A percentile compares a stretch with the other conserved stretches of the same genome.
Conservation (phyloP, 2,888 invertebrate species). For the Apotomis capreana region DNA sequence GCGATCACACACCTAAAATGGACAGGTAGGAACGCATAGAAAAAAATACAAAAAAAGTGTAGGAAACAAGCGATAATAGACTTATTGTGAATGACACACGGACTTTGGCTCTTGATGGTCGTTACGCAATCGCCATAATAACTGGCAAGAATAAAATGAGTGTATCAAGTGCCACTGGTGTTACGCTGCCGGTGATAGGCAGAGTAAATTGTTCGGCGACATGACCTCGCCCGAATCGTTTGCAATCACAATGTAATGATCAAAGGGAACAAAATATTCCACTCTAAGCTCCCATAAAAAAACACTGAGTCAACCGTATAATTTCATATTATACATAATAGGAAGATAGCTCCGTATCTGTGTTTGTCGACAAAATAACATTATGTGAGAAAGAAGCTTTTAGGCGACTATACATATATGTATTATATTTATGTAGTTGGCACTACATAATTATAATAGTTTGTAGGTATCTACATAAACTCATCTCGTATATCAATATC, state of each 20-base stretch:
- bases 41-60: not conserved
- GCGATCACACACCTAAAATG: conserved; percentile 16
- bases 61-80: conserved; percentile 5
- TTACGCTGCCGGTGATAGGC: conserved; percentile 36
- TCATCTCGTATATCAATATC: too few species aligned
- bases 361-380: too few species aligned
- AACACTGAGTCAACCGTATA: not conserved
- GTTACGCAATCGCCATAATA: conserved; percentile 26
- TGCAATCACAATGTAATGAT: conserved; percentile 8
- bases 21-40: conserved; percentile 7
- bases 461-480: too few species aligned
- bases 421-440: too few species aligned
- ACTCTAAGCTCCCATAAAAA: not conserved
- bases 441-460: too few species aligned
- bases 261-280: not conserved
- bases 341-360: too few species aligned
- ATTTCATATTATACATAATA: too few species aligned
- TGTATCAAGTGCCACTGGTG: conserved; percentile 40
- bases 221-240: conserved; percentile 21
- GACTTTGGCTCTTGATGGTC: not conserved
- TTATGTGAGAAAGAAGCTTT: too few species aligned
- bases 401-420: too few species aligned
- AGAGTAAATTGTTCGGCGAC: conserved; percentile 42
- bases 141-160: conserved; percentile 31
- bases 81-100: conserved; percentile 1